Conservation (phyloP, 2,797 vertebrate genomes). For the Danio tinwini region DNA sequence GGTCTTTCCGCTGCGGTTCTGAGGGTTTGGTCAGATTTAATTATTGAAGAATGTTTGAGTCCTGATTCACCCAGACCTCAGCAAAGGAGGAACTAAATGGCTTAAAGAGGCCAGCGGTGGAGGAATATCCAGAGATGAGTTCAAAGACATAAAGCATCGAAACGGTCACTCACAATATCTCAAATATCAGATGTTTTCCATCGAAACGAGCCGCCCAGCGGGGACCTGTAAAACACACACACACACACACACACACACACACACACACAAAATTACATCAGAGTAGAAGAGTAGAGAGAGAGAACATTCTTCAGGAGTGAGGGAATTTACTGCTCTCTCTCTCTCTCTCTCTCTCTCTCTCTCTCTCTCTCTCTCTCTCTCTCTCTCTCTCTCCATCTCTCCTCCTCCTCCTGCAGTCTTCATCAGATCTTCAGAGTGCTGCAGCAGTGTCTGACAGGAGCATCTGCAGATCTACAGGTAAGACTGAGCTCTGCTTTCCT, state of each 20-base stretch:
- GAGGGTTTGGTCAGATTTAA: no score
- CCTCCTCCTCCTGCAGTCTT: constrained; percentile 62
- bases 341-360: constrained; percentile 45
- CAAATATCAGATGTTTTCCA: constrained; percentile 77
- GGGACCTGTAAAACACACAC: constrained; percentile 71
- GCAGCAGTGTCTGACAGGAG: constrained; percentile 33
- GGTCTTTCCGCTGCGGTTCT: no score
- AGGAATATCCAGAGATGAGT: constrained; percentile 31
- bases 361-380: constrained; percentile 36
- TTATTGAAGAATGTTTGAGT: no score
- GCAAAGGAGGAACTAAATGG: no score
- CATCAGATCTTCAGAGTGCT: constrained; percentile 50
- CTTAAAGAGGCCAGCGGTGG: background rate
- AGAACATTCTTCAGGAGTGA: constrained; percentile 79
- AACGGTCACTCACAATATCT: constrained; percentile 62
- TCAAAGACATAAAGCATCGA: constrained; percentile 52
- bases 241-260: no score
- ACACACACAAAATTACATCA: no score
- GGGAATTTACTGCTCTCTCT: constrained; percentile 70
- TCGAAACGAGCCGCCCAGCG: constrained; percentile 67
- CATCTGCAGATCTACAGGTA: constrained; percentile 54
- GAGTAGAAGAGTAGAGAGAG: constrained; percentile 48
- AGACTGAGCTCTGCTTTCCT: constrained; percentile 62
- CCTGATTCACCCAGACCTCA: no score
- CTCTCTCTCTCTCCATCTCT: constrained; percentile 38